A percentile compares a stretch with the other conserved stretches of the same genome.
phyloP scores from a whole-genome alignment of 2,888 invertebrate species.

The Tipula vernalis region DNA sequence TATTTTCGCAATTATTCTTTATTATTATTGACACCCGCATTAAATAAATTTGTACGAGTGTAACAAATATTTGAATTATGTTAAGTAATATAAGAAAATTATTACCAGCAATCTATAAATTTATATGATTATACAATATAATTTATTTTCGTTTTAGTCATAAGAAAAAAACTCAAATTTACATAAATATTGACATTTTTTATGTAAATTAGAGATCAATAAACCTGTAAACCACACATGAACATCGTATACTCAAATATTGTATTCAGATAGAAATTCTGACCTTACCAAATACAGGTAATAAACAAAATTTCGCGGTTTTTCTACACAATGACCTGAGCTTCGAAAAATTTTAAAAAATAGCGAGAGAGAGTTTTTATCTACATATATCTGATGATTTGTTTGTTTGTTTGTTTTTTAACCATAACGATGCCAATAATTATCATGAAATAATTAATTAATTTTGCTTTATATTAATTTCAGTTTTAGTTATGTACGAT shows the following conservation, averaged over 20 bases:
- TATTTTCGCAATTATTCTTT: neutral
- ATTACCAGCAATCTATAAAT: neutral
- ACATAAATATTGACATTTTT: neutral
- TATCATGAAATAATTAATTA: neutral
- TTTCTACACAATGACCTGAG: neutral
- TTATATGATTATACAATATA: neutral
- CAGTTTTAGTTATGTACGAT: neutral
- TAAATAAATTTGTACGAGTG: neutral
- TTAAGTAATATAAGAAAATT: neutral
- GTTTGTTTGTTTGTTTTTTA: neutral
- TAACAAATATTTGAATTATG: neutral
- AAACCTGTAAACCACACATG: neutral
- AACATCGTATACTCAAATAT: neutral
- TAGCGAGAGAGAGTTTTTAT: neutral
- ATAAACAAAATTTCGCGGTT: neutral
- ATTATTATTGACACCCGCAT: neutral
- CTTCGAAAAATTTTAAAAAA: neutral
- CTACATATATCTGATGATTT: neutral
- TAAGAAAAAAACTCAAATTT: neutral
- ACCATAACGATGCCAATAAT: neutral
- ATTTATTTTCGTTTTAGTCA: neutral
- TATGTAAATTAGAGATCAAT: neutral
- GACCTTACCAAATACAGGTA: neutral
- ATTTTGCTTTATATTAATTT: neutral
- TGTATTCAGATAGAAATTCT: neutral